Evolutionary conservation across 2,113 vertebrate genomes (phyloP).

Genomic region (Scartelaos histophorus): DNA sequence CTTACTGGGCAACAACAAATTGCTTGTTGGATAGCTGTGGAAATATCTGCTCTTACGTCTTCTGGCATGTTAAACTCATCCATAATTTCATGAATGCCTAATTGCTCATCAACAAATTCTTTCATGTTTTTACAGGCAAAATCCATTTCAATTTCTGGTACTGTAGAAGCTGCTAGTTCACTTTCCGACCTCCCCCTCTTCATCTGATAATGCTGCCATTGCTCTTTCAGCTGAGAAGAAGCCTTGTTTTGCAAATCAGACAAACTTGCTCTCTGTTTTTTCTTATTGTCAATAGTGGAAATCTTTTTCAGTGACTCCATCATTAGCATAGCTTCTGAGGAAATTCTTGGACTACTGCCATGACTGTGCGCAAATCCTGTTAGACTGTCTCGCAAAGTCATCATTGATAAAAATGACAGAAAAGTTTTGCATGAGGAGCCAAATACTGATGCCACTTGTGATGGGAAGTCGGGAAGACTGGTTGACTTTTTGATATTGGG

Average conservation of each 20-base stretch:
- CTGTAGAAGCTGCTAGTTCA: constrained; percentile 56
- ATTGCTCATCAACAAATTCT: constrained; percentile 51
- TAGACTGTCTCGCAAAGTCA: constrained; percentile 82
- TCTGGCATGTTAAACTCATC: constrained; percentile 71
- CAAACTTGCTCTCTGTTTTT: constrained; percentile 80
- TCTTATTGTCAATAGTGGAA: constrained; percentile 74
- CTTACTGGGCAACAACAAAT: constrained; percentile 47
- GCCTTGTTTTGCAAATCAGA: constrained; percentile 77
- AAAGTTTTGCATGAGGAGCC: constrained; percentile 81
- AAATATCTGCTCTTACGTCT: constrained; percentile 68
- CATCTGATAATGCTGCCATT: constrained; percentile 72
- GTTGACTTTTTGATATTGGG: constrained; percentile 69
- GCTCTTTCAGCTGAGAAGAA: constrained; percentile 64
- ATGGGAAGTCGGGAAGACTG: constrained; percentile 75
- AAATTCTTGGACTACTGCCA: constrained; percentile 45
- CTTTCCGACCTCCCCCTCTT: constrained; percentile 53
- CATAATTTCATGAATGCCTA: constrained; percentile 63
- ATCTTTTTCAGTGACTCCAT: constrained; percentile 84
- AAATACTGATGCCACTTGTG: constrained; percentile 70
- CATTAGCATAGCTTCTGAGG: constrained; percentile 80
- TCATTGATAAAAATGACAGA: constrained; percentile 85
- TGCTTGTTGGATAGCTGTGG: constrained; percentile 44
- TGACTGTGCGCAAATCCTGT: constrained; percentile 53
- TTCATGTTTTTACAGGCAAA: constrained; percentile 51
- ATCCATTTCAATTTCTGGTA: constrained; percentile 64